Base-by-base conservation (phyloP, 2,888 invertebrate genomes). In the Trissonchulus latispiculum region DNA sequence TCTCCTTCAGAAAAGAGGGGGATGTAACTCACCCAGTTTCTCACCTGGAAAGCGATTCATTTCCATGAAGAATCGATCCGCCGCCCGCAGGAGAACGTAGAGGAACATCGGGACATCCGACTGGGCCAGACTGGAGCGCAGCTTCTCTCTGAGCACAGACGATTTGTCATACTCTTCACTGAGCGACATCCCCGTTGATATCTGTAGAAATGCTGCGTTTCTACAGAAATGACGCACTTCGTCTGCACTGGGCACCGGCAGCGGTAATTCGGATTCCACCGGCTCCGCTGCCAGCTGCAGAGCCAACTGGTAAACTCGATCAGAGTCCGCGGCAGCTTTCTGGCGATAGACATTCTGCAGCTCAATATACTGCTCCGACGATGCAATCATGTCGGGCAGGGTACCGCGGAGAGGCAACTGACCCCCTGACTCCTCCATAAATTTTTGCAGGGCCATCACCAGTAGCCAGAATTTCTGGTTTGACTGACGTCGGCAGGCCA, bases 41-140 rank as follows among this genome's bases (percentile, higher is more conserved):
- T 76, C 78, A 33, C 95, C 96, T 0, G 96, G 95, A 82, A 91
- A 92, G 74, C 91, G 88, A 80, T 92, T 91, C 83, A 91, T 93
- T 82, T 95, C 93, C 1, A 90, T 88, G 75, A 89, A 88, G 84
- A 97, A 99, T 77, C 90, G 89, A 81, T 95, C 95, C 32, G 91
- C 89, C n/a, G 94, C 94, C 79, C 95, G 86, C 37, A 97, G 84
- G 76, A 95, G 88, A 15, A 95, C 89, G 83, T 96, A 95, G 82
- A 92, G 28, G 8, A n/a, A 68, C 29, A 68, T 80, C 79, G 72
- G 32, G 74, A 31, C 8, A 32, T 69, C 36, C 2, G 36, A 29
- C 28, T 8, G 18, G 31, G 36, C 73, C 71, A n/a, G 75, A 36
- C 15, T 69, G 48, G 23, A 29, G 61, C 18, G 71, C 18, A 18